A percentile compares a stretch with the other conserved stretches of the same genome.
These are phyloP conservation scores for Ochotona princeps DNA, from an alignment of 2,113 vertebrate species.

Conservation along the genomic window DNA sequence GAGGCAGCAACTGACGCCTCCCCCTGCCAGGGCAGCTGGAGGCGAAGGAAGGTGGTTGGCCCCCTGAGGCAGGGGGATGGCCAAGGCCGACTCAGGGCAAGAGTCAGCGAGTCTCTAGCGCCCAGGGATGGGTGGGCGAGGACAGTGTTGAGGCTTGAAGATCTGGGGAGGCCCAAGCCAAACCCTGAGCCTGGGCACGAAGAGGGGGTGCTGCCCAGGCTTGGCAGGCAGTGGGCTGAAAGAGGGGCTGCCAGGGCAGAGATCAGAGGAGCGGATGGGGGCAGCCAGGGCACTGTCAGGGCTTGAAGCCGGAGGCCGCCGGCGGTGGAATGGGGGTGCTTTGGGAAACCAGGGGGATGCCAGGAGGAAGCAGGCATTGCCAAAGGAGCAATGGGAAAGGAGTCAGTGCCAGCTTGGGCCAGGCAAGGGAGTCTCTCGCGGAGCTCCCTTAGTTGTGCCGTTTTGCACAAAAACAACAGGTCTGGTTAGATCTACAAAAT, in stretches of 20 bases:
- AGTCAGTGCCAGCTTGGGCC: constrained; percentile 42
- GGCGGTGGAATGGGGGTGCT: constrained; percentile 6
- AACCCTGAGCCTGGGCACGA: constrained; percentile 64
- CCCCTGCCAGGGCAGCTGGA: background rate
- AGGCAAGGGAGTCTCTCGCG: background rate
- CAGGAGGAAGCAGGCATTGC: constrained; percentile 65
- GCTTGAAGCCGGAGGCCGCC: constrained; percentile 72
- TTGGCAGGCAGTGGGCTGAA: constrained; percentile 76
- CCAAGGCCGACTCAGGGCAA: constrained; percentile 22
- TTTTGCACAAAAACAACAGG: background rate
- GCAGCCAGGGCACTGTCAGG: constrained; percentile 63
- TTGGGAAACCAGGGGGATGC: constrained; percentile 12
- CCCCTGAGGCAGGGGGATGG: constrained; percentile 39
- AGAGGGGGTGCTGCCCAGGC: constrained; percentile 67
- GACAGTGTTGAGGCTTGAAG: constrained; percentile 78
- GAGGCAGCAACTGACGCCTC: background rate
- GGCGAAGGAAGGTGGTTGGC: background rate
- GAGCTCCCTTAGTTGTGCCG: background rate
- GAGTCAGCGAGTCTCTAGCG: constrained; percentile 60
- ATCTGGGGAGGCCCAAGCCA: constrained; percentile 67
- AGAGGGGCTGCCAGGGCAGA: constrained; percentile 77
- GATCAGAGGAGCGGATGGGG: constrained; percentile 76
- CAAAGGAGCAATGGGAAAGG: constrained; percentile 56
- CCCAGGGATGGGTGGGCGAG: constrained; percentile 62
- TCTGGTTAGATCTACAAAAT: background rate